Evolutionary conservation across 2,113 vertebrate species (phyloP).

Genomic region (Urocitellus parryii): DNA sequence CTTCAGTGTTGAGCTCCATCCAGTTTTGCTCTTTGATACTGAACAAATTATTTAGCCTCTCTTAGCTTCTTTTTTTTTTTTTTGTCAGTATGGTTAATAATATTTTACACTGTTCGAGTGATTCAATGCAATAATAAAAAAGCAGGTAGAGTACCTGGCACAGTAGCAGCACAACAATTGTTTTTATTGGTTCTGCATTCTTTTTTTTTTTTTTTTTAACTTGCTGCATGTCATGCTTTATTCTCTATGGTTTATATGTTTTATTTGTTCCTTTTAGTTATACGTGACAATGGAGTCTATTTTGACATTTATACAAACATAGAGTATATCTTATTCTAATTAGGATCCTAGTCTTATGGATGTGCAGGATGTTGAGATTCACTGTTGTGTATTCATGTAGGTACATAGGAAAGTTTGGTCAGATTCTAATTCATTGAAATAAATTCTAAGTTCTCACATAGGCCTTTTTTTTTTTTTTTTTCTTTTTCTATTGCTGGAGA

Average conservation of each 20-base stretch:
- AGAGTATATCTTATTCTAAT: no score
- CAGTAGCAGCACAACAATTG: neutral
- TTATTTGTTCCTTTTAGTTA: no score
- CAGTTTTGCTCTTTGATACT: neutral
- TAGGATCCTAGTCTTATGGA: no score
- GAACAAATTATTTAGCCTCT: slow-evolving; percentile 29
- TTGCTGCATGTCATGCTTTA: no score
- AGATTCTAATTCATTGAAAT: slow-evolving; percentile 35
- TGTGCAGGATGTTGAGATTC: no score
- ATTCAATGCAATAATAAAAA: slow-evolving; percentile 47
- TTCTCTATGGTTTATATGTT: no score
- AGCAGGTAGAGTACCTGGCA: neutral
- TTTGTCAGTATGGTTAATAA: slow-evolving; percentile 11
- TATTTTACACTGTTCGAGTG: neutral
- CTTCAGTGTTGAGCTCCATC: neutral
- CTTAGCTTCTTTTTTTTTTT: slow-evolving; percentile 29
- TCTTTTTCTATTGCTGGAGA: neutral
- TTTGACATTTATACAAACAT: no score
- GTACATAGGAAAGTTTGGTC: no score
- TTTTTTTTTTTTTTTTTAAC: no score
- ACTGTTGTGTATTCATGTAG: no score
- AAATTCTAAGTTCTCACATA: slow-evolving; percentile 12
- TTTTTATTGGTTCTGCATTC: slow-evolving; percentile 21
- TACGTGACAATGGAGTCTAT: no score
- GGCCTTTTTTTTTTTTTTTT: neutral